Evolutionary conservation across 2,888 invertebrate species (phyloP).

Genomic region (Camptogramma bilineatum): DNA sequence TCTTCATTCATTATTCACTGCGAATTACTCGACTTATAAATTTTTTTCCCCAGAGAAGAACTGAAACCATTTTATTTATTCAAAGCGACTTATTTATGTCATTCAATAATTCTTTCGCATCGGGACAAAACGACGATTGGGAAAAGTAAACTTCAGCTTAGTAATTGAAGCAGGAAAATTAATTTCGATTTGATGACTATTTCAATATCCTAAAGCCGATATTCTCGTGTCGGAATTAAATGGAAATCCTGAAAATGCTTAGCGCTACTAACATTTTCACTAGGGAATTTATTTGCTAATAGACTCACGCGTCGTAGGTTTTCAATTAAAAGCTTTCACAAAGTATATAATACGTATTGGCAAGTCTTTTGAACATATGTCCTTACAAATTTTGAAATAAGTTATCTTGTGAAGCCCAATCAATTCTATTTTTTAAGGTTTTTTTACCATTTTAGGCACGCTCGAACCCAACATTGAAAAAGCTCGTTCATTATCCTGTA

Average conservation of each 20-base stretch:
- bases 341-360: no score
- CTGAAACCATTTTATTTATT: conserved; percentile 75
- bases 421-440: no score
- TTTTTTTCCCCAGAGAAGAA: conserved; percentile 69
- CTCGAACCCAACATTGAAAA: neutral
- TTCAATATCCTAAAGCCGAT: conserved; percentile 19
- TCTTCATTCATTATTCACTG: conserved; percentile 79
- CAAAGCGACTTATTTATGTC: conserved; percentile 65
- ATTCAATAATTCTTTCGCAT: conserved; percentile 60
- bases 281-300: conserved; percentile 6
- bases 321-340: conserved; percentile 60
- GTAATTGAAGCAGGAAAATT: conserved; percentile 40
- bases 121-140: conserved; percentile 50
- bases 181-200: conserved; percentile 19
- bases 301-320: conserved; percentile 33
- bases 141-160: conserved; percentile 43
- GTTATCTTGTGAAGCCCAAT: no score
- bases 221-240: conserved; percentile 15
- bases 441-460: neutral
- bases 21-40: conserved; percentile 73
- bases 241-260: conserved; percentile 21
- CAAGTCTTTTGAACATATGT: no score
- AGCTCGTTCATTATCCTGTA: neutral
- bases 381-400: no score
- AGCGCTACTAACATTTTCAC: conserved; percentile 6